Evolutionary conservation across 2,888 invertebrate species (phyloP), one percentile per base, ranked within the genome.

Genomic region (Mimachlamys varia): DNA sequence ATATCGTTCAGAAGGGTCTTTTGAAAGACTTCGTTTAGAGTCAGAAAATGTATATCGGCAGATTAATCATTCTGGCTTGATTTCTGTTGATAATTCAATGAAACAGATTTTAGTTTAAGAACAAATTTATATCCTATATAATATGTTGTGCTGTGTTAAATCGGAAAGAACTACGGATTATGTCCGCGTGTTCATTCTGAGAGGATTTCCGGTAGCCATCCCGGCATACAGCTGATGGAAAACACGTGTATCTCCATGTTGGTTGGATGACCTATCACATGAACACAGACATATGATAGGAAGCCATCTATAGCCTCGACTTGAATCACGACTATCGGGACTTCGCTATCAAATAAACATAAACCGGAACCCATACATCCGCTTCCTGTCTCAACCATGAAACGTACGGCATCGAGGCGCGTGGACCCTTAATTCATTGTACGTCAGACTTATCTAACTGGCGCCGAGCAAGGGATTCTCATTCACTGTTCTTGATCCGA

Each of bases 331-430:
- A 76, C 7, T 22, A 13, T 76, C 76, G 76, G 76, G 76, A 76
- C 27, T 27, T 76, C 76, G 76, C 76, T 33, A 76, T 76, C 76
- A 76, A 76, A 76, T 76, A 76, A 76, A 76, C 76, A 27, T 76
- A 76, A 76, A 76, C 27, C 33, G 76, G 76, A 76, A 76, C 12
- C 76, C 76, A 76, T 76, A 76, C 76, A 76, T 76, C 76, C 76
- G 76, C 76, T 76, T 76, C 76, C 76, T 76, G 76, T 76, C 76
- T 76, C 12, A 12, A 0, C 76, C 27, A 12, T 33, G 76, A 76
- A 27, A 27, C 27, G 12, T 76, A 33, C 76, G 76, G 76, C 19
- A 76, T 13, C 76, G 17, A 76, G 17, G 12, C 27, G 27, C 27
- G 76, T 76, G 76, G 33, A 76, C 76, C 27, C 17, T 27, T 76